Evolutionary conservation across 2,113 vertebrate species (phyloP).

Genomic region (Myotis lucifugus): DNA sequence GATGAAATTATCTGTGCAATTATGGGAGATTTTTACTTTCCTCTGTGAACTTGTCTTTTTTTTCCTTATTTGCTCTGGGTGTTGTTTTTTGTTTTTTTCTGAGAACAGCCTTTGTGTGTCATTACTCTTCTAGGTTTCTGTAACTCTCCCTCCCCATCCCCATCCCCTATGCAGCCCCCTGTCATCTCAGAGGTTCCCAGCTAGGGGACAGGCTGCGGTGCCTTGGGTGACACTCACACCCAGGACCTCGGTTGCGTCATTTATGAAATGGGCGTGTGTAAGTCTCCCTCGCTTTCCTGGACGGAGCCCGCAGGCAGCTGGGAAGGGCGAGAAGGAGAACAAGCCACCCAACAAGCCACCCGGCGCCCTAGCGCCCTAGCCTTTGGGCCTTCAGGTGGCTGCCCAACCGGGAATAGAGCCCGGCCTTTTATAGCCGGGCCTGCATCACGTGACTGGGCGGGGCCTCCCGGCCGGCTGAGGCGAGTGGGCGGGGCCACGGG

Average conservation of each 20-base stretch:
- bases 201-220: neutral
- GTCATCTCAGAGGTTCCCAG: neutral
- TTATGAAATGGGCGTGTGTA: neutral
- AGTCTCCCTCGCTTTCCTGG: neutral
- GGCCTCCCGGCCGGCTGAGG: neutral
- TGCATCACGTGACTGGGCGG: neutral
- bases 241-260: neutral
- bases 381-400: slow-evolving; percentile 20
- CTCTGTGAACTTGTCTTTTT: neutral
- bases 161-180: neutral
- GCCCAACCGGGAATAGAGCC: slow-evolving; percentile 30
- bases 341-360: rapidly evolving
- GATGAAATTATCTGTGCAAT: neutral
- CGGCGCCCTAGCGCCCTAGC: too few species aligned
- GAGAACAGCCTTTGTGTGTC: neutral
- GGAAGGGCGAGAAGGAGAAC: neutral
- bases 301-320: rapidly evolving
- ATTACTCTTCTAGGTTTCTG: neutral
- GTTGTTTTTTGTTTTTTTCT: neutral
- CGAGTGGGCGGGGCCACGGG: neutral
- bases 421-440: slow-evolving; percentile 8
- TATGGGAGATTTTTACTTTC: neutral
- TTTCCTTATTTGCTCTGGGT: neutral
- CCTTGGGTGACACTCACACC: neutral
- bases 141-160: neutral